Conservation (phyloP, 2,797 vertebrate genomes). For the Sebastes itinus region DNA sequence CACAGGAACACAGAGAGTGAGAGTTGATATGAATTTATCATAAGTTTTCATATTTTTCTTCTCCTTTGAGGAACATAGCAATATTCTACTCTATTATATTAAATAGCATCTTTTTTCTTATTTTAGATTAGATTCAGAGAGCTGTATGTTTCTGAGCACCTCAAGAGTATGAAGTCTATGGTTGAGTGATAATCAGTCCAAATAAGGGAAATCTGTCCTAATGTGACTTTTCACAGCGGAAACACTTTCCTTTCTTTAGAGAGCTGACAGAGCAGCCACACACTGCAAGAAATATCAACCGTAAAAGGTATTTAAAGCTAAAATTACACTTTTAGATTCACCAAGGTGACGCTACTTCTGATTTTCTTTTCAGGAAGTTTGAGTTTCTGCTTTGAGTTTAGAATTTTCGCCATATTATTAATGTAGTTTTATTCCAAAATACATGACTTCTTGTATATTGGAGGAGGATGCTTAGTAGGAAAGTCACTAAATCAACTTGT, state of each 20-base stretch:
- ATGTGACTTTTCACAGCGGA: constrained; percentile 3
- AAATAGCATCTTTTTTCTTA: background rate
- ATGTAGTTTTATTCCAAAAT: background rate
- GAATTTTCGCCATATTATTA: background rate
- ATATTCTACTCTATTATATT: background rate
- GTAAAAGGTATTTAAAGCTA: background rate
- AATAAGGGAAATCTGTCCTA: constrained; percentile 22
- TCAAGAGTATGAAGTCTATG: background rate
- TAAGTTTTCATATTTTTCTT: constrained; percentile 9
- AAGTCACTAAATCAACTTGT: background rate
- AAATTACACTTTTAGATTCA: background rate
- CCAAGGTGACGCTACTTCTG: background rate
- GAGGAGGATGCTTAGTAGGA: too few relatives aligned
- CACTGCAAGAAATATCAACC: constrained; percentile 16
- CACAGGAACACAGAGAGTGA: background rate
- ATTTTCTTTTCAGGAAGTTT: background rate
- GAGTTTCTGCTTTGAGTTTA: background rate
- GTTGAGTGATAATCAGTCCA: constrained; percentile 9
- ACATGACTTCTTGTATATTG: background rate
- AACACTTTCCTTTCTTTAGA: background rate
- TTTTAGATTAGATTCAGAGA: background rate
- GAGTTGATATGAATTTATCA: background rate
- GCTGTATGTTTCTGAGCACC: background rate
- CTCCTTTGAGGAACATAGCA: background rate
- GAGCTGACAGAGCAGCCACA: background rate